Evolutionary conservation across 1,140 invertebrate genomes (phyloP).

Genomic region (Rhopalosiphum padi): DNA sequence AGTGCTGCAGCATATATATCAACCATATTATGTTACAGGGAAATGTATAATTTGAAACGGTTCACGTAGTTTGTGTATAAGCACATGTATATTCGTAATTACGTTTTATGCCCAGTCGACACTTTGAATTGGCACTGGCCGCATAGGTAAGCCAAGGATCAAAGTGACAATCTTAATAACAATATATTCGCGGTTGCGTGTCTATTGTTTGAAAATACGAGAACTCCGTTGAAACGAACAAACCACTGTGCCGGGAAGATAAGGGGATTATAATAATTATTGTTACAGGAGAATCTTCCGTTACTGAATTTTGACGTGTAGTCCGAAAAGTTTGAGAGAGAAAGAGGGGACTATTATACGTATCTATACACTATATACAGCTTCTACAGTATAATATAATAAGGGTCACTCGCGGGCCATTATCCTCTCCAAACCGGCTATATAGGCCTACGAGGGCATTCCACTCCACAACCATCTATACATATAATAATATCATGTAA

Average conservation of each 20-base stretch:
- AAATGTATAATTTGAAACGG: background rate
- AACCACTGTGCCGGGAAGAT: constrained; percentile 24
- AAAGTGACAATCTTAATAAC: constrained; percentile 32
- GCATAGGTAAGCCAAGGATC: constrained; percentile 14
- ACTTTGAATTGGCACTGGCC: background rate
- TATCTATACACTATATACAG: background rate
- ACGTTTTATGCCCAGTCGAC: background rate
- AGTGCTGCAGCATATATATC: background rate
- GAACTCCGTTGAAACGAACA: background rate
- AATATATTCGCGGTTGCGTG: background rate
- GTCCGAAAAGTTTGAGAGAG: background rate
- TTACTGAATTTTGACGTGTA: constrained; percentile 2
- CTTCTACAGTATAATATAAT: background rate
- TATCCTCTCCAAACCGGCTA: background rate
- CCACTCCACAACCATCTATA: background rate
- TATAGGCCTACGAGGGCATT: background rate
- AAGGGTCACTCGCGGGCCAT: background rate
- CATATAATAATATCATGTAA: background rate
- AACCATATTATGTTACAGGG: background rate
- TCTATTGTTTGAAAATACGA: constrained; percentile 16
- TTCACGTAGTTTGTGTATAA: background rate
- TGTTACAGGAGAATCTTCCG: background rate
- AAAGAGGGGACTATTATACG: background rate
- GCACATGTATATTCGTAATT: background rate
- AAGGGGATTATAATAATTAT: constrained; percentile 30